Evolutionary conservation across 1,140 invertebrate genomes (phyloP), one percentile per base, ranked within the genome.

Genomic region (Rhopalosiphum padi): DNA sequence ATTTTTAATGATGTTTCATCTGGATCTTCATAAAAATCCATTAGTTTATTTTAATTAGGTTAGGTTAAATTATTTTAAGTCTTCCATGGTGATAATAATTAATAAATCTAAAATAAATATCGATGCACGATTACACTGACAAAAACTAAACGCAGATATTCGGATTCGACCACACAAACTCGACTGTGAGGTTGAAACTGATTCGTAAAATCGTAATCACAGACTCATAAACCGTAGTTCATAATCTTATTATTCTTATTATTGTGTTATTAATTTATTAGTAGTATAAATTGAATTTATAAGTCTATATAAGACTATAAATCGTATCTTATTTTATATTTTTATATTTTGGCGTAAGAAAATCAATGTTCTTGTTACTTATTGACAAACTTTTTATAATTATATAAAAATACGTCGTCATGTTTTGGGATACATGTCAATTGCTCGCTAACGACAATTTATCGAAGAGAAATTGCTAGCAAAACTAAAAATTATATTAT

Each of bases 1-100:
- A 94, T 94, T 48, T 46, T 93, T 94, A 88, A 51, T 51, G 94
- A 93, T 35, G 55, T 51, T 68, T 94, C 94, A n/a, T n/a, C n/a
- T n/a, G n/a, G n/a, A n/a, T n/a, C n/a, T n/a, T n/a, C n/a, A 94
- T 92, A 94, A 94, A 94, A 94, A 94, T 94, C 94, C 41, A 94
- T 41, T 21, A 94, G 85, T 60, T 91, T 92, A 94, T 94, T 90
- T 95, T 41, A 43, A 86, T 86, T 86, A 43, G 7, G 21, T 86
- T 86, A n/a, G n/a, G n/a, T 22, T 21, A 41, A 43, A 43, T 41
- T 86, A 23, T 86, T 21, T 43, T 41, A 30, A 86, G 37, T 86
- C 85, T 86, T 86, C 85, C 85, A 46, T 86, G 85, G 25, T 30
- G 8, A 86, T 86, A 46, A 86, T 86, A 86, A 68, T 68, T 11